Evolutionary conservation across 2,888 invertebrate genomes (phyloP), one percentile per base, ranked within the genome.

Genomic region (Deroplatys truncata): DNA sequence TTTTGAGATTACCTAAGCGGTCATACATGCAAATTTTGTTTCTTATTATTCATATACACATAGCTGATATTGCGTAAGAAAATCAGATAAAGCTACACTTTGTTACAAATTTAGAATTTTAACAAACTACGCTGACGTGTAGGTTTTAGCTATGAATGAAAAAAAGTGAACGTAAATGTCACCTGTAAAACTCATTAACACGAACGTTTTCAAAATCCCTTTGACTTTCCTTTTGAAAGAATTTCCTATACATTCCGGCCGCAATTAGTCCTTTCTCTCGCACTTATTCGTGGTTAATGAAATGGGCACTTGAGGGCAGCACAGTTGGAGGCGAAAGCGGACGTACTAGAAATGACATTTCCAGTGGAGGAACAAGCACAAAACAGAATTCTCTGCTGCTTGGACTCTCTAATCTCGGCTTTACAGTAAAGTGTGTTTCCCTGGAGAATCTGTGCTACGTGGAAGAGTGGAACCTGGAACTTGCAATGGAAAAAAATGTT

Each of bases 391-490:
- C 85, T 28, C 49, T 72, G 56, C 56, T 72, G 56, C 20, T 72
- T 72, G 56, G 20, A 2, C 56, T 72, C 56, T 25, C 20, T 72
- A 87, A 87, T 87, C 86, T 87, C 82, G 25, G 86, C 25, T 87
- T 87, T 82, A 87, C 86, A 87, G 86, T 87, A 82, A 82, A 87
- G 35, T 87, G 86, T 29, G 16, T 87, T 87, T 82, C 86, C 31
- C 86, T 82, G 29, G 20, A 87, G 82, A 29, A 82, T 29, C 9
- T 25, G 25, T 10, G 28, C 13, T 86, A 0, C 82, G 82, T 87
- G 82, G 82, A 82, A 87, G 15, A 87, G 82, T 82, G 86, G 25
- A 20, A 72, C 25, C 5, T 20, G 25, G 16, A 1, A 72, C 4
- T 7, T 7, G 56, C 3, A 72, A 72, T 7, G 3, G 3, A 72